A percentile compares a stretch with the other conserved stretches of the same genome.
These are phyloP conservation scores for Egretta garzetta DNA, from an alignment of 2,113 vertebrate species.

Conservation along the genomic window DNA sequence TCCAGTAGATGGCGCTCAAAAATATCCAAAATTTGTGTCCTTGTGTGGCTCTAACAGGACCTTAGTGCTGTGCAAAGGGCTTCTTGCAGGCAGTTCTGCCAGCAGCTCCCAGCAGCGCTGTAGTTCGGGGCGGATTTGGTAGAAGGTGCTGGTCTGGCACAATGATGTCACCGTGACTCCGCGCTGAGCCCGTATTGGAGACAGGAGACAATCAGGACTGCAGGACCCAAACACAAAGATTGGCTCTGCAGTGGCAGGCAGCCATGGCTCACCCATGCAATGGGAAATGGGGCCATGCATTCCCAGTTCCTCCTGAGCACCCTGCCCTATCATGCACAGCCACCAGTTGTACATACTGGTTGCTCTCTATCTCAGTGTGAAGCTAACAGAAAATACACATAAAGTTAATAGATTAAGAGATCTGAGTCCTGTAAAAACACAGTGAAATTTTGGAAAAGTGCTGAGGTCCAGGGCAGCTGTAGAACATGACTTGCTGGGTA, in stretches of 20 bases:
- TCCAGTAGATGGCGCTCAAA: constrained; percentile 63
- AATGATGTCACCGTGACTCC: accelerated
- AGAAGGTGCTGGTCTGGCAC: not conserved
- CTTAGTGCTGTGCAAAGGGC: accelerated
- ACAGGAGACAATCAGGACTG: not conserved
- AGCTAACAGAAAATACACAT: not conserved
- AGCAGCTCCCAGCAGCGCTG: not conserved
- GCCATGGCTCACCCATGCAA: not conserved
- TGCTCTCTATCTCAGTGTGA: not conserved
- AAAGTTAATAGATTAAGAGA: not conserved
- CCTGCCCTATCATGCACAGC: not conserved
- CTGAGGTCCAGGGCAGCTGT: not conserved
- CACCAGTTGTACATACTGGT: not conserved
- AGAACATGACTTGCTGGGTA: not conserved
- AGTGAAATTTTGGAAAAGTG: not conserved
- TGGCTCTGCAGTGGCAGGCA: not conserved
- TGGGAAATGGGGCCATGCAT: accelerated
- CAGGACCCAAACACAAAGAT: accelerated
- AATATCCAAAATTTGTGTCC: not conserved
- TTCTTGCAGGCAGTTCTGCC: not conserved
- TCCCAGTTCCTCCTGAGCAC: not conserved
- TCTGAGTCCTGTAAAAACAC: not conserved
- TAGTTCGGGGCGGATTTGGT: accelerated
- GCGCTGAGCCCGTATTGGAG: not conserved
- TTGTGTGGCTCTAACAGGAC: accelerated